These are phyloP conservation scores for Drosophila maculinotata DNA, from an alignment of 2,888 invertebrate species.

Conservation along the genomic window DNA sequence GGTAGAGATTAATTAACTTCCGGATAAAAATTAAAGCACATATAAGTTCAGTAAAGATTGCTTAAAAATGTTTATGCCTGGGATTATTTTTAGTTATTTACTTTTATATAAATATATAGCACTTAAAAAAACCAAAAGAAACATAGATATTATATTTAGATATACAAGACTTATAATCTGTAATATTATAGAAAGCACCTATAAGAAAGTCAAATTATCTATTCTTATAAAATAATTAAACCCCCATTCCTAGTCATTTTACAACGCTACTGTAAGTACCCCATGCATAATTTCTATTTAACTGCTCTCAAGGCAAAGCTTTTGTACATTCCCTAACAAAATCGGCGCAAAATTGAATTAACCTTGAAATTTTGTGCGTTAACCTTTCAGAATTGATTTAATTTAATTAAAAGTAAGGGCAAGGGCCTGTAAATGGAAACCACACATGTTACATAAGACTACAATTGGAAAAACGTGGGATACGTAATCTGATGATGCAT, in stretches of 20 bases:
- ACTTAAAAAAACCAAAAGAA: too few species aligned
- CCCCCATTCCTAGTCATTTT: background rate
- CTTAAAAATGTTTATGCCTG: too few species aligned
- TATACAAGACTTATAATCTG: too few species aligned
- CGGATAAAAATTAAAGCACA: too few species aligned
- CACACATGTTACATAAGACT: too few species aligned
- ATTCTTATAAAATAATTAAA: background rate
- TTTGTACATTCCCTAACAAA: constrained; percentile 3
- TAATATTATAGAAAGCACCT: too few species aligned
- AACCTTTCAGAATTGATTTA: constrained; percentile 15
- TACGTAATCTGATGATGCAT: constrained; percentile 42
- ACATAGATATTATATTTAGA: too few species aligned
- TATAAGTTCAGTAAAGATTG: too few species aligned
- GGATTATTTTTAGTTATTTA: too few species aligned
- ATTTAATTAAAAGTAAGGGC: constrained; percentile 30
- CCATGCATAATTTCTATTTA: background rate
- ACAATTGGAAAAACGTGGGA: constrained; percentile 53
- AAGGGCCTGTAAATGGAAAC: constrained; percentile 24
- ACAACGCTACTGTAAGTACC: background rate
- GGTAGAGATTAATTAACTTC: background rate
- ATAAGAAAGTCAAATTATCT: too few species aligned
- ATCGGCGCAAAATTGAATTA: constrained; percentile 57
- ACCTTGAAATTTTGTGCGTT: constrained; percentile 52
- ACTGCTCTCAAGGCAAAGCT: constrained; percentile 1
- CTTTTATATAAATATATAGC: too few species aligned